A percentile compares a stretch with the other conserved stretches of the same genome.
Evolutionary conservation across 2,888 invertebrate species (phyloP).

Genomic region (Sarcophaga caerulescens): DNA sequence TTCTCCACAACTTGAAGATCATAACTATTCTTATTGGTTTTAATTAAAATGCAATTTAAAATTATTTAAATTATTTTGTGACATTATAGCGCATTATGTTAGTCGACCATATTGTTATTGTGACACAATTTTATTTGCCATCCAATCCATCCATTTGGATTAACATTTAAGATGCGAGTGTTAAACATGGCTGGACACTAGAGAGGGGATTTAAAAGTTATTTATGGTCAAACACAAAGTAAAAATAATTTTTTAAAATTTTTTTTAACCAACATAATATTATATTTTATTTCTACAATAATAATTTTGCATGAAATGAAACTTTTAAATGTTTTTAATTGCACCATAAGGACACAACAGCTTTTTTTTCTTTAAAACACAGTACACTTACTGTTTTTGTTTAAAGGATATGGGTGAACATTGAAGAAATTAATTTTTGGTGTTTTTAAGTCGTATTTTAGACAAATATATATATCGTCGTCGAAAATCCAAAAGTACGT

Average conservation of each 20-base stretch:
- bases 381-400: no score
- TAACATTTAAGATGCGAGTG: conserved; percentile 24
- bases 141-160: conserved; percentile 28
- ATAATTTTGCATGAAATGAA: not conserved
- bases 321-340: not conserved
- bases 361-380: not conserved
- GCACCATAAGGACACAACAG: not conserved
- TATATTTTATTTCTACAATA: not conserved
- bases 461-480: no score
- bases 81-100: no score
- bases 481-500: no score
- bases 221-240: not conserved
- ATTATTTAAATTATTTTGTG: not conserved
- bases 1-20: no score
- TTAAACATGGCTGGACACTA: conserved; percentile 1
- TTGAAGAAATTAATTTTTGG: no score
- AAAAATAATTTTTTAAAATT: not conserved
- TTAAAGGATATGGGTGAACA: no score
- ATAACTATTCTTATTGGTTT: no score
- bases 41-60: no score
- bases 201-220: conserved; percentile 20
- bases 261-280: not conserved
- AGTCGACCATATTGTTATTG: conserved; percentile 5
- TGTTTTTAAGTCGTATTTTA: no score
- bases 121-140: conserved; percentile 25